Percentiles rank a stretch among this genome's conserved stretches.
These are phyloP conservation scores for Tachystola acroxantha DNA, from an alignment of 2,888 invertebrate species.

Conservation along the genomic window DNA sequence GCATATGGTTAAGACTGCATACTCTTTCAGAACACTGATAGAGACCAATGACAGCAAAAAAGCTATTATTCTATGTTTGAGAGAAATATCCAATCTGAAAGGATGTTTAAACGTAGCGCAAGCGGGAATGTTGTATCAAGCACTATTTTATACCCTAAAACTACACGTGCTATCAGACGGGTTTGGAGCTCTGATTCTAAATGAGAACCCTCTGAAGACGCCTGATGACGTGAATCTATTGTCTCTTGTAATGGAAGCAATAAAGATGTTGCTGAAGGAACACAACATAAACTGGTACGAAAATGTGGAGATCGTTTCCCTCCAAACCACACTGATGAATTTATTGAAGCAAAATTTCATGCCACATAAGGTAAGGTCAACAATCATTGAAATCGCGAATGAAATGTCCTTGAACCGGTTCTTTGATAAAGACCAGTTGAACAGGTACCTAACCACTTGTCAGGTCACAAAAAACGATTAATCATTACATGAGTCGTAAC, in stretches of 20 bases:
- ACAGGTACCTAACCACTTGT: no score
- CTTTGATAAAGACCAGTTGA: no score
- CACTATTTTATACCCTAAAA: conserved; percentile 30
- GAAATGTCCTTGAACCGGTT: no score
- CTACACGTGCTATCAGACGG: conserved; percentile 27
- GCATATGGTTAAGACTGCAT: conserved; percentile 24
- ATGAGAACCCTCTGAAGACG: conserved; percentile 20
- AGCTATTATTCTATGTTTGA: conserved; percentile 20
- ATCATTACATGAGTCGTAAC: no score
- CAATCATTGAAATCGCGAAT: no score
- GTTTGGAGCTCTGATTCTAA: conserved; percentile 21
- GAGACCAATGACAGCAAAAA: conserved; percentile 17
- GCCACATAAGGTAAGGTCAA: conserved; percentile 26
- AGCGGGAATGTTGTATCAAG: conserved; percentile 32
- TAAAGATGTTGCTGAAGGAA: conserved; percentile 33
- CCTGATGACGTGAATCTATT: conserved; percentile 27
- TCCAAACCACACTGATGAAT: conserved; percentile 33
- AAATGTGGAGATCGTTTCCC: conserved; percentile 30
- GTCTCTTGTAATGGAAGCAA: conserved; percentile 25
- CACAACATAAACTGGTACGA: conserved; percentile 39
- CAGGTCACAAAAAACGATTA: no score
- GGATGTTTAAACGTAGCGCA: conserved; percentile 26
- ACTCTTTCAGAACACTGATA: conserved; percentile 20
- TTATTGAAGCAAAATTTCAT: conserved; percentile 27
- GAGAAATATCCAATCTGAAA: conserved; percentile 27